Evolutionary conservation across 2,797 vertebrate species (phyloP), one percentile per base, ranked within the genome.

Genomic region (Anas bernieri): DNA sequence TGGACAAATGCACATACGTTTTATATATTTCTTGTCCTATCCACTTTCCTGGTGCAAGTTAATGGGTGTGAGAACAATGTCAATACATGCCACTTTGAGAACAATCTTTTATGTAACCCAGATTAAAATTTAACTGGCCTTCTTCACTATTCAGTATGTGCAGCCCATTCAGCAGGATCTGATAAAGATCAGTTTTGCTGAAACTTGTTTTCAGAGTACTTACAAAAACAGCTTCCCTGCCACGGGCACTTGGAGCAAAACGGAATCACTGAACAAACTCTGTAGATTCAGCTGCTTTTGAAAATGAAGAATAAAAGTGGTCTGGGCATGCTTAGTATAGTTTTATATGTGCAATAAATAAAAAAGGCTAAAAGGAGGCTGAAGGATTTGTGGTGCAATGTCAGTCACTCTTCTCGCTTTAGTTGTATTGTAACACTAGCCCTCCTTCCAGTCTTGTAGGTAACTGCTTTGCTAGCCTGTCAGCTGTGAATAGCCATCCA

Each of bases 151-250:
- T 82, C 73, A 90, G 52, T 85, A 68, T 63, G 67, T 58, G 84
- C 41, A 91, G 92, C 41, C 67, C 91, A 96, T 96, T 92, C 77
- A 85, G 68, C 2, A 0, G 58, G 88, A 86, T 75, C 66, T 83
- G 97, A 97, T 98, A 97, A 96, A 93, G 90, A 97, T 97, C 96
- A 77, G 82, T 63, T 94, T 59, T 97, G 97, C 88, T 93, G 84
- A 85, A 96, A 97, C 96, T 96, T 97, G 95, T 92, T 96, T 78
- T 68, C 81, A 92, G 39, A 72, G 55, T 73, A 93, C 69, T 79
- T 90, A 82, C 20, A 72, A 96, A 93, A 97, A 52, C 52, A 96
- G 61, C 63, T 91, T 79, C 30, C 46, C 46, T 43, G 52, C 81
- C 90, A 88, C 6, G 58, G 73, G 78, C 66, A 84, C 66, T 95